Evolutionary conservation across 1,140 invertebrate genomes (phyloP).

Genomic region (Drosophila novamexicana): DNA sequence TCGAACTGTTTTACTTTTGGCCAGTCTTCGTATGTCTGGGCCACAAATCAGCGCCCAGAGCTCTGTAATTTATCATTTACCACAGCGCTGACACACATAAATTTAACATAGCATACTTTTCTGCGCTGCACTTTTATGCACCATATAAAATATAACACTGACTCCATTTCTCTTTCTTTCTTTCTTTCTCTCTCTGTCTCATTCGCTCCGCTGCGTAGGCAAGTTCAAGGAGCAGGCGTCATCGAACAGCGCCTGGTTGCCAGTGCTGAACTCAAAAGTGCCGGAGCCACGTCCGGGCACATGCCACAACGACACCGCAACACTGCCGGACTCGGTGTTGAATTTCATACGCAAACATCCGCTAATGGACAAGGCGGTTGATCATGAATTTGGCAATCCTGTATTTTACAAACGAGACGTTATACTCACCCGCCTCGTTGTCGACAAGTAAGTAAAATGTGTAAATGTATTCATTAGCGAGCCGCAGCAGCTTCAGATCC

Average conservation of each 20-base stretch:
- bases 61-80: constrained; percentile 45
- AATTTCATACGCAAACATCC: constrained; percentile 96
- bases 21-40: constrained; percentile 20
- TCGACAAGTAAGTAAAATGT: constrained; percentile 86
- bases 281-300: constrained; percentile 93
- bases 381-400: constrained; percentile 91
- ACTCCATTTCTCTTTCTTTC: background rate
- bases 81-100: constrained; percentile 71
- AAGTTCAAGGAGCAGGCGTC: constrained; percentile 90
- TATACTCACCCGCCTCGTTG: constrained; percentile 91
- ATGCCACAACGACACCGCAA: constrained; percentile 93
- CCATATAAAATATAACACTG: constrained; percentile 18
- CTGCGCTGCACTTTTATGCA: constrained; percentile 54
- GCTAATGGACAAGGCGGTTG: constrained; percentile 94
- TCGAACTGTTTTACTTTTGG: constrained; percentile 30
- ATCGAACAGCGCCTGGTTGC: constrained; percentile 90
- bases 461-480: constrained; percentile 78
- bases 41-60: constrained; percentile 62
- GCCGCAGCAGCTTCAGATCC: constrained; percentile 31
- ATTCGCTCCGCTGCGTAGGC: constrained; percentile 45
- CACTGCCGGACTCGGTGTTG: constrained; percentile 91
- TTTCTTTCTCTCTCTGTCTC: constrained; percentile 15
- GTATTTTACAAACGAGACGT: constrained; percentile 92
- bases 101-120: constrained; percentile 70
- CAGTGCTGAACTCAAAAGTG: constrained; percentile 88